Evolutionary conservation across 23 tunicate species (phyloP).

Genomic region (Styela plicata): DNA sequence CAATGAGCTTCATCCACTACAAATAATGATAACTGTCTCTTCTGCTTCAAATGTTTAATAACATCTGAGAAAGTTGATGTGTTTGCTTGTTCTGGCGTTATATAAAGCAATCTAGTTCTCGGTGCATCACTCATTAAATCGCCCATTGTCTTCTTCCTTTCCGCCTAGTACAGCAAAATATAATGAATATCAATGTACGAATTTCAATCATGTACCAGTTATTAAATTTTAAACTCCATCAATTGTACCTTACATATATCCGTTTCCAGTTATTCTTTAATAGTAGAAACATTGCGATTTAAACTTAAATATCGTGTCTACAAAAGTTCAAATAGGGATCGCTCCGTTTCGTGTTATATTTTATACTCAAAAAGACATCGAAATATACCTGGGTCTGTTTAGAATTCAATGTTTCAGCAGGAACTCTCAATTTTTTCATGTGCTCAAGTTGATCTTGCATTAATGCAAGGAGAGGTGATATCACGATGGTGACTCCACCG

Average conservation of each 20-base stretch:
- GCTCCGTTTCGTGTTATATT: too few species aligned
- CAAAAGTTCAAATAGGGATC: too few species aligned
- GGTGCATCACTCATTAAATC: conserved; percentile 61
- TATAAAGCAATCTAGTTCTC: conserved; percentile 63
- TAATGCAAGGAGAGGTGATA: conserved; percentile 92
- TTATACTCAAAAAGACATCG: too few species aligned
- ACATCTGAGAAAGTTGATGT: conserved; percentile 44
- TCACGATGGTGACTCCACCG: conserved; percentile 63
- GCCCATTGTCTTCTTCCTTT: conserved; percentile 38
- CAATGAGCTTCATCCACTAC: conserved; percentile 96
- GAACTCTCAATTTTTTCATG: conserved; percentile 38
- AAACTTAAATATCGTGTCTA: too few species aligned
- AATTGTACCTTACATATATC: too few species aligned
- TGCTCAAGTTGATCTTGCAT: conserved; percentile 94
- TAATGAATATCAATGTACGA: too few species aligned
- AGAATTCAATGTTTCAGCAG: conserved; percentile 84
- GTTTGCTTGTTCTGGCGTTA: conserved; percentile 90
- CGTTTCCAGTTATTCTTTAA: too few species aligned
- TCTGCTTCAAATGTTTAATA: conserved; percentile 21
- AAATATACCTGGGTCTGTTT: conserved; percentile 72
- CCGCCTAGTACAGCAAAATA: conserved; percentile 31
- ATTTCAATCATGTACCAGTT: too few species aligned
- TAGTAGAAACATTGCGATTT: too few species aligned
- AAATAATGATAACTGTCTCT: conserved; percentile 44
- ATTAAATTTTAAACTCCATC: too few species aligned